Percentiles rank a stretch among this genome's conserved stretches.
phyloP scores from a whole-genome alignment of 2,797 vertebrate species.

The Chaetophractus vellerosus region DNA sequence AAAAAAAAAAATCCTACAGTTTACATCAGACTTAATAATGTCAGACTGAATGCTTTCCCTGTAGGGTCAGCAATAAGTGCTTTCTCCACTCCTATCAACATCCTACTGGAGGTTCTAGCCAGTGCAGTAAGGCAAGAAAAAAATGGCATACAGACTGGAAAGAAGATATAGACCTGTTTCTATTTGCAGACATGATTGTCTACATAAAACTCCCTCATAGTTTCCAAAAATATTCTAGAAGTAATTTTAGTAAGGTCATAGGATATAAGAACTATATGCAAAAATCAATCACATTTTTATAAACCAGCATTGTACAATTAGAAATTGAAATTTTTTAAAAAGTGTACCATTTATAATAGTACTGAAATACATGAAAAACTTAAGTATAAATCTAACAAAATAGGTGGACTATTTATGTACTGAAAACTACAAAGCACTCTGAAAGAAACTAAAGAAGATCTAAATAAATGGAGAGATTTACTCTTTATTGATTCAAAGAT shows the following conservation, averaged over 20 bases:
- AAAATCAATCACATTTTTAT: background rate
- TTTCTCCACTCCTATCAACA: too few relatives aligned
- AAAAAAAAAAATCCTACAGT: background rate
- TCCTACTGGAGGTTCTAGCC: too few relatives aligned
- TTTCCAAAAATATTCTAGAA: too few relatives aligned
- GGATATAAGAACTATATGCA: background rate
- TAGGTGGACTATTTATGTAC: background rate
- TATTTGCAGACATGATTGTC: too few relatives aligned
- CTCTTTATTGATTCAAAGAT: background rate
- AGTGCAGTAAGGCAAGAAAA: too few relatives aligned
- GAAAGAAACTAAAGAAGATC: constrained; percentile 25
- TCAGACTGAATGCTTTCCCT: too few relatives aligned
- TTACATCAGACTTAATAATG: background rate
- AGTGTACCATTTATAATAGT: background rate
- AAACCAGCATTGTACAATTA: background rate
- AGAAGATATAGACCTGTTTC: too few relatives aligned
- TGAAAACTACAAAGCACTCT: background rate
- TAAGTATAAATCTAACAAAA: too few relatives aligned
- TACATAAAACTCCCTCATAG: too few relatives aligned
- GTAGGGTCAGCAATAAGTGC: too few relatives aligned
- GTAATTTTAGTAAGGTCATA: too few relatives aligned
- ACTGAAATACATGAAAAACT: background rate
- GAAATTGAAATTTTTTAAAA: background rate
- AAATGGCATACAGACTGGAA: too few relatives aligned
- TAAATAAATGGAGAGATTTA: background rate